Evolutionary conservation across 1,140 invertebrate species (phyloP).

Genomic region (Thaumetopoea pityocampa): DNA sequence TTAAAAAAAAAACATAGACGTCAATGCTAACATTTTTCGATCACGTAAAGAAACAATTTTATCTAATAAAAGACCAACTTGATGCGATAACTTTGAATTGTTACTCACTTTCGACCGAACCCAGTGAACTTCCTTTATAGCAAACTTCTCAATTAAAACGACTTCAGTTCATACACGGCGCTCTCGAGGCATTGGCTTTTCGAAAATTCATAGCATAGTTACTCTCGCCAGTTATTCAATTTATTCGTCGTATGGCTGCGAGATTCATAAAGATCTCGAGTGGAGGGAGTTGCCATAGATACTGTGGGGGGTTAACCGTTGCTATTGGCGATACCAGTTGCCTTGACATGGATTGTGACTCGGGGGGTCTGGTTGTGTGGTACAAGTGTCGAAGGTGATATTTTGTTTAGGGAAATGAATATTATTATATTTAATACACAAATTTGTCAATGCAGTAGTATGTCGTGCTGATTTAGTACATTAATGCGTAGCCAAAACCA

Average conservation of each 20-base stretch:
- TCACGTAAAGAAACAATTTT: no score
- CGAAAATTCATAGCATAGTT: conserved; percentile 52
- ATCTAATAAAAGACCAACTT: no score
- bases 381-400: conserved; percentile 24
- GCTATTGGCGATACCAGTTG: conserved; percentile 60
- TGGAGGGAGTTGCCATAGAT: conserved; percentile 54
- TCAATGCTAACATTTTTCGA: no score
- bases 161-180: conserved; percentile 26
- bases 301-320: conserved; percentile 42
- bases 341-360: conserved; percentile 48
- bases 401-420: not conserved
- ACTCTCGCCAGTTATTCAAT: conserved; percentile 44
- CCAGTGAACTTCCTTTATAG: conserved; percentile 25
- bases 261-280: conserved; percentile 54
- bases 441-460: no score
- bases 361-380: conserved; percentile 30
- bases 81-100: conserved; percentile 3
- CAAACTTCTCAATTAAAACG: conserved; percentile 36
- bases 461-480: no score
- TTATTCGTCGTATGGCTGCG: conserved; percentile 55
- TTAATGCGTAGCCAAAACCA: no score
- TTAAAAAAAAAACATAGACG: no score
- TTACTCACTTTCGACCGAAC: conserved; percentile 12
- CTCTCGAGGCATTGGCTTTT: conserved; percentile 33
- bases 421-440: no score